These are phyloP conservation scores for Acomys russatus DNA, from an alignment of 2,797 vertebrate species.

Conservation along the genomic window DNA sequence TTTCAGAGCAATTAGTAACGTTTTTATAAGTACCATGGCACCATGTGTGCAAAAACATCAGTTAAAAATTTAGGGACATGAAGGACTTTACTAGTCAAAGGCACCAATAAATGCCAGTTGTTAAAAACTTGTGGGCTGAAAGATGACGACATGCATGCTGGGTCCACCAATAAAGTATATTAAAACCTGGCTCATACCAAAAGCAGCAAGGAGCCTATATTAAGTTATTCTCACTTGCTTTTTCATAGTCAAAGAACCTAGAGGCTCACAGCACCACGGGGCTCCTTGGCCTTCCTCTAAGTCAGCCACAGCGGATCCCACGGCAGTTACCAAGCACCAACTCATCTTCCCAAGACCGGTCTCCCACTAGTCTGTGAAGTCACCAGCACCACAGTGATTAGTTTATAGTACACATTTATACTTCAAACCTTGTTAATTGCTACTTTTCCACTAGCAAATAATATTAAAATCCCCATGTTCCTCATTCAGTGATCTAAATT, in stretches of 20 bases:
- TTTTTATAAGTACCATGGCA: conserved; percentile 70
- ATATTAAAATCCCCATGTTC: background rate
- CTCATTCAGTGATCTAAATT: background rate
- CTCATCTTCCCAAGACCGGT: conserved; percentile 67
- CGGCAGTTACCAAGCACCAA: conserved; percentile 25
- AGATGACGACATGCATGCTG: background rate
- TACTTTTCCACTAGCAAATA: conserved; percentile 37
- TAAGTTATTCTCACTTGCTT: conserved; percentile 33
- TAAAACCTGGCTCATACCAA: conserved; percentile 35
- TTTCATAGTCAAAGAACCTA: conserved; percentile 28
- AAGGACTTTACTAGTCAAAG: conserved; percentile 59
- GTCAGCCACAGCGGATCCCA: conserved; percentile 48
- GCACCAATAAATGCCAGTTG: conserved; percentile 20
- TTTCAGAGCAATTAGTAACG: conserved; percentile 63
- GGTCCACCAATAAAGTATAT: conserved; percentile 6
- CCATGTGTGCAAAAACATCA: conserved; percentile 64
- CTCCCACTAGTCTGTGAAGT: conserved; percentile 63
- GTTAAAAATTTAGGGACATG: conserved; percentile 63
- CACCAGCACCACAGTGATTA: conserved; percentile 65
- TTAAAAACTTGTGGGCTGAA: conserved; percentile 63
- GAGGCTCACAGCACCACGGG: background rate
- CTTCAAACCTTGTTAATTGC: conserved; percentile 69
- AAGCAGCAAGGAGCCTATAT: conserved; percentile 31
- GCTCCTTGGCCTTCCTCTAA: background rate
- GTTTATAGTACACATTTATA: conserved; percentile 65